Base-by-base conservation (phyloP, 2,888 invertebrate genomes). In the Campoletis raptor region DNA sequence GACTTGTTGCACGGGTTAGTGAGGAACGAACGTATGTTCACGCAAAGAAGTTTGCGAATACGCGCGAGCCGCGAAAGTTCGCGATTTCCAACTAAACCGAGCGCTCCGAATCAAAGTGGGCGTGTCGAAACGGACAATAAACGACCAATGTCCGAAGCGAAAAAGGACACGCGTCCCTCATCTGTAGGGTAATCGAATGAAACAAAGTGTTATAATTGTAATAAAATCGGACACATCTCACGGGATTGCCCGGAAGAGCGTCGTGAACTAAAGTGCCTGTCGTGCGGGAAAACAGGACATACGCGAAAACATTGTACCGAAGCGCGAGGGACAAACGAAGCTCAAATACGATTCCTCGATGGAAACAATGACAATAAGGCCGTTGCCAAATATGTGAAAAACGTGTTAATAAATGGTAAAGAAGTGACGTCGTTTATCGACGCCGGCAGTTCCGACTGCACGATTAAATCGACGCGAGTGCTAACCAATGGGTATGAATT, bases 391-490 rank as follows among this genome's bases (percentile, higher is more conserved):
- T 67, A 67, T 4, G 21, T 67, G 10, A 67, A 67, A 42, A 40
- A 40, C 15, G 36, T 81, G 8, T 69, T 81, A 42, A 40, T 85
- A 40, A 15, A 48, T 10, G 40, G 40, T 9, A 21, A 30, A 15
- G 30, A 69, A 7, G 30, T 81, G 15, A 57, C 40, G 36, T 66
- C 76, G 15, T 52, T 85, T 40, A 72, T 85, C 15, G 82, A 85
- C 36, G 54, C 73, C 6, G 82, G 85, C 9, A 85, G 85, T n/a
- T 77, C 73, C 36, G 73, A 64, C 2, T 85, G 82, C 15, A 85
- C 82, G 0, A 64, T 85, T 9, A 85, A 78, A 36, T 57, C 81
- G 18, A 72, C 61, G 7, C 30, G 54, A 21, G 74, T 52, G 10
- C 4, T 76, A 2, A 40, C 8, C 4, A 40, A 54, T n/a, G 37